A percentile compares a stretch with the other conserved stretches of the same genome.
Conservation (phyloP, 2,113 vertebrate species). For the Thalassoma bifasciatum region DNA sequence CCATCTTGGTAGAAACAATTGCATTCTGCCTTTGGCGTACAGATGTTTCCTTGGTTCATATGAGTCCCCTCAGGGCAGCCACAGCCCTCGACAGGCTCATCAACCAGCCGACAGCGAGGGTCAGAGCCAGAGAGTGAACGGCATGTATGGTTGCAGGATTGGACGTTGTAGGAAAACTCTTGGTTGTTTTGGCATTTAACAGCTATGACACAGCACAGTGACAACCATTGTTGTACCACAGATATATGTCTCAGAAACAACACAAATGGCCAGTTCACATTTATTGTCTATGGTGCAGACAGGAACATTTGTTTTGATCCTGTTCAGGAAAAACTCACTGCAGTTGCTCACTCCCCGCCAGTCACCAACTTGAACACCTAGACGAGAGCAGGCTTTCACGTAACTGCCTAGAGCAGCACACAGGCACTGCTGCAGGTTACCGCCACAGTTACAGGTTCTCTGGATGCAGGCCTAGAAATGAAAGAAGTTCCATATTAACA, state of each 20-base stretch:
- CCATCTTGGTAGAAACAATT: slow-evolving; percentile 48
- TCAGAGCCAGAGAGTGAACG: slow-evolving; percentile 69
- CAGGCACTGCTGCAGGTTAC: slow-evolving; percentile 52
- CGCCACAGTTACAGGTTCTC: slow-evolving; percentile 70
- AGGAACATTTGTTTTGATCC: neutral
- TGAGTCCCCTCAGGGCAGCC: slow-evolving; percentile 75
- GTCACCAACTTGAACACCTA: slow-evolving; percentile 71
- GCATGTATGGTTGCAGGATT: slow-evolving; percentile 79
- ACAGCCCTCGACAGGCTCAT: slow-evolving; percentile 78
- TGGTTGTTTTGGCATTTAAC: slow-evolving; percentile 70
- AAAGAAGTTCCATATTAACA: neutral
- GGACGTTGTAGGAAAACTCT: slow-evolving; percentile 67
- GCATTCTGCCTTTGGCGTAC: slow-evolving; percentile 66
- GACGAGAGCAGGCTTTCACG: slow-evolving; percentile 75
- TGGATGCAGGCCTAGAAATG: slow-evolving; percentile 74
- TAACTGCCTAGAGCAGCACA: slow-evolving; percentile 80
- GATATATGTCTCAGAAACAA: neutral
- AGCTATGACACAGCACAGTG: slow-evolving; percentile 54
- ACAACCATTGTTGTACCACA: neutral
- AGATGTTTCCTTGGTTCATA: slow-evolving; percentile 55
- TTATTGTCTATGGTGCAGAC: neutral
- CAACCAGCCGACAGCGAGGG: slow-evolving; percentile 59
- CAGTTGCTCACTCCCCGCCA: slow-evolving; percentile 79
- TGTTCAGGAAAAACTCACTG: slow-evolving; percentile 67
- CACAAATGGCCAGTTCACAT: neutral